Conservation (phyloP, 2,797 vertebrate species). For the Rhinogobio ventralis region DNA sequence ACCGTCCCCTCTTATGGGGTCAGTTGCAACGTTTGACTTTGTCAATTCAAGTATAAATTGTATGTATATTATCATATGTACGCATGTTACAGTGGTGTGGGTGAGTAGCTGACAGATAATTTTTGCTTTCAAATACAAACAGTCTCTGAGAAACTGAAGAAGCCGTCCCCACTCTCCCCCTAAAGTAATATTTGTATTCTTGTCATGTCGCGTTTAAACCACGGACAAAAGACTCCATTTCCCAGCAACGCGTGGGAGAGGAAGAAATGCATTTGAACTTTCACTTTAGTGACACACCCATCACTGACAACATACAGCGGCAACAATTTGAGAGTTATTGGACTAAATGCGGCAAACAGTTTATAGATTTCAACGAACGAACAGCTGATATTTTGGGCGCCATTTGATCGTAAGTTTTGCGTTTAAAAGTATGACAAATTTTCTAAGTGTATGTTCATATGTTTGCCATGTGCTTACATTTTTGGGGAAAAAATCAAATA, state of each 20-base stretch:
- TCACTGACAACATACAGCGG: not conserved
- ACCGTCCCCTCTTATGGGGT: too few species aligned
- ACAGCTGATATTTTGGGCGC: not conserved
- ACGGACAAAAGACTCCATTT: constrained; percentile 41
- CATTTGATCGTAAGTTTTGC: not conserved
- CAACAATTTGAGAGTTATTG: not conserved
- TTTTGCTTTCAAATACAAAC: too few species aligned
- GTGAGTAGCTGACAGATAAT: too few species aligned
- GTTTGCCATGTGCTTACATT: not conserved
- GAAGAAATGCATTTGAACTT: constrained; percentile 25
- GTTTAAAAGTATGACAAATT: not conserved
- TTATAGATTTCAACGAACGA: not conserved
- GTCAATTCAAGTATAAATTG: too few species aligned
- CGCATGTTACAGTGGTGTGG: too few species aligned
- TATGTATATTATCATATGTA: too few species aligned
- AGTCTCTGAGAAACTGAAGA: too few species aligned
- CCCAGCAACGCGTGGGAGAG: constrained; percentile 39
- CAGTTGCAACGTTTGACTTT: too few species aligned
- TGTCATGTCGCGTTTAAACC: not conserved
- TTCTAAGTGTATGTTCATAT: not conserved
- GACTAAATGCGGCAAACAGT: not conserved
- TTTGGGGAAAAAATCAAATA: not conserved
- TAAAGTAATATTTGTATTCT: too few species aligned
- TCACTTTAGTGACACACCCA: constrained; percentile 39
- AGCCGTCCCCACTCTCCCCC: too few species aligned